These are phyloP conservation scores for Gadopsis marmoratus DNA, from an alignment of 2,797 vertebrate genomes.

Conservation along the genomic window DNA sequence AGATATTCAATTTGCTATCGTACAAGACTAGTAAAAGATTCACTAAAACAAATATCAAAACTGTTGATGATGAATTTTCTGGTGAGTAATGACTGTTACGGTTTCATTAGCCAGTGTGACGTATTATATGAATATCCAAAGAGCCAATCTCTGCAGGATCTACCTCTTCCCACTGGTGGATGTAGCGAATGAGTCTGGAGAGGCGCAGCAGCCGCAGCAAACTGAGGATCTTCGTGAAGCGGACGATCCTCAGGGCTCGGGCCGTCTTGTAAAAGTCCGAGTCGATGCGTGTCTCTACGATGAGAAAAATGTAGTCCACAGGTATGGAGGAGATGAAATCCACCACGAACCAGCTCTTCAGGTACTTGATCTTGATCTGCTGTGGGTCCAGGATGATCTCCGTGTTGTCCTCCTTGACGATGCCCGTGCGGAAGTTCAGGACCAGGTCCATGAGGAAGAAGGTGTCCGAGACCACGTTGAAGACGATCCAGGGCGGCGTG, in stretches of 20 bases:
- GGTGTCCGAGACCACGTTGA: conserved; percentile 98
- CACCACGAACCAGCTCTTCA: conserved; percentile 98
- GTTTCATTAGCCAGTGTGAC: conserved; percentile 10
- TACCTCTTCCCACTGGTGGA: conserved; percentile 99
- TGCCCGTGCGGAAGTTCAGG: conserved; percentile 98
- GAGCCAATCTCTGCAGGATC: conserved; percentile 14
- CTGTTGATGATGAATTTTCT: not conserved
- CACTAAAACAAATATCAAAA: not conserved
- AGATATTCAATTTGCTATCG: not conserved
- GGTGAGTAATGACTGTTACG: not conserved
- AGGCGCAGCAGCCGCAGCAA: conserved; percentile 94
- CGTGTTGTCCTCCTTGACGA: conserved; percentile 98
- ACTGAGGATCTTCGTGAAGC: conserved; percentile 99
- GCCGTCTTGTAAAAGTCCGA: conserved; percentile 99
- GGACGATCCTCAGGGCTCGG: conserved; percentile 95
- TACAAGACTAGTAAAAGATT: not conserved
- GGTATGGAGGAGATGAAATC: conserved; percentile 99
- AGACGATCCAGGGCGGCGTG: conserved; percentile 98
- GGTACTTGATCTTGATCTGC: conserved; percentile 97
- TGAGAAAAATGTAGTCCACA: conserved; percentile 99
- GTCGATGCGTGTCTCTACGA: conserved; percentile 98
- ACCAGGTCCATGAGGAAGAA: conserved; percentile 99
- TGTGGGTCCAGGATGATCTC: conserved; percentile 98
- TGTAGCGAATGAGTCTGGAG: conserved; percentile 97
- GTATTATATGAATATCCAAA: not conserved